Conservation (phyloP, 2,113 vertebrate species). For the Vimba vimba region DNA sequence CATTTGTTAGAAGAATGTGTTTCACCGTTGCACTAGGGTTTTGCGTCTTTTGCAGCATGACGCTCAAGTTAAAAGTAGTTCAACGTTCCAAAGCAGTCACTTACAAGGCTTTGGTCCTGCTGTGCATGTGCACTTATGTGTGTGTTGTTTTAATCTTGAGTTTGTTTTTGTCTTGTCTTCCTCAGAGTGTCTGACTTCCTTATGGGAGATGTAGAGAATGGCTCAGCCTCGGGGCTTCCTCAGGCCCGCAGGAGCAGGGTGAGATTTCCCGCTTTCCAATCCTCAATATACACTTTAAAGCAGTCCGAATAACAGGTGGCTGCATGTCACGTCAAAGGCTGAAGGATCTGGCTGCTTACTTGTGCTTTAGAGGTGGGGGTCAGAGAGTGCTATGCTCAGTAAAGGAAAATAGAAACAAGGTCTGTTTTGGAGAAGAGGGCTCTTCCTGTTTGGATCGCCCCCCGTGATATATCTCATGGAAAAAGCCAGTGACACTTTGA, state of each 20-base stretch:
- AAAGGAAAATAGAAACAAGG: slow-evolving; percentile 30
- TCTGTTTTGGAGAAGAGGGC: slow-evolving; percentile 48
- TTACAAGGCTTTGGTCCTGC: background rate
- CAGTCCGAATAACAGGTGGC: slow-evolving; percentile 14
- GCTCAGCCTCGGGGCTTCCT: slow-evolving; percentile 88
- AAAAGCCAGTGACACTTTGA: slow-evolving; percentile 28
- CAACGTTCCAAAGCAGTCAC: background rate
- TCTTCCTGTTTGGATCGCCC: slow-evolving; percentile 37
- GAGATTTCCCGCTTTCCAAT: slow-evolving; percentile 59
- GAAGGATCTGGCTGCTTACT: slow-evolving; percentile 39
- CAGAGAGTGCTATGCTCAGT: slow-evolving; percentile 12
- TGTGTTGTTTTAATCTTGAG: background rate
- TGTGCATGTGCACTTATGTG: background rate
- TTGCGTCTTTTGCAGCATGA: background rate
- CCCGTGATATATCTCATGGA: slow-evolving; percentile 32
- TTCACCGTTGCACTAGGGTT: background rate
- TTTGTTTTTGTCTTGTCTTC: slow-evolving; percentile 7
- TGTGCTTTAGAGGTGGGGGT: background rate
- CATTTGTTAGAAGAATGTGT: background rate
- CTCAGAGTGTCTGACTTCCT: slow-evolving; percentile 97
- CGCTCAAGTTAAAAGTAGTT: background rate
- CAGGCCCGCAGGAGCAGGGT: slow-evolving; percentile 90
- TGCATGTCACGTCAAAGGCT: background rate
- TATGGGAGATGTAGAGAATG: slow-evolving; percentile 99
- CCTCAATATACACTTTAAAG: background rate